phyloP scores from a whole-genome alignment of 2,797 vertebrate genomes.

The Typhlichthys eigenmanni region DNA sequence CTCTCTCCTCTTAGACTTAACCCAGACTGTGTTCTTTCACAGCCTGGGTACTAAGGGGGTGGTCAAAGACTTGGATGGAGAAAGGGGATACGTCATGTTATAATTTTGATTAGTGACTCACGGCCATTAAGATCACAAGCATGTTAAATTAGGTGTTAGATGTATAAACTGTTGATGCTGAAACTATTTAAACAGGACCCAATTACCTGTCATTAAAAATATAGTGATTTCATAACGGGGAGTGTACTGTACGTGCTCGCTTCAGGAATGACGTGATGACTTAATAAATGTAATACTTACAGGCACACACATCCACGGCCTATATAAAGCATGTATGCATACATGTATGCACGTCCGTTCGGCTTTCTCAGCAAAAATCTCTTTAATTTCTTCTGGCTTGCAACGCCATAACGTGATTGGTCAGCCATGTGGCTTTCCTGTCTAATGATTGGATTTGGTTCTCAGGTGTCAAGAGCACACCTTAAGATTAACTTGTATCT shows the following conservation, averaged over 20 bases:
- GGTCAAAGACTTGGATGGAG: slow-evolving; percentile 35
- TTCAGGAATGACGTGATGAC: not conserved
- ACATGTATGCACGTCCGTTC: slow-evolving; percentile 3
- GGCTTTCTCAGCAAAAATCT: slow-evolving; percentile 37
- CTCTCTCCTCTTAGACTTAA: slow-evolving; percentile 67
- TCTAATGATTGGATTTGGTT: slow-evolving; percentile 74
- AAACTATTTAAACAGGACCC: slow-evolving; percentile 34
- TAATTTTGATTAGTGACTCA: slow-evolving; percentile 61
- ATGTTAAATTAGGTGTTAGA: slow-evolving; percentile 49
- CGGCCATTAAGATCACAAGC: slow-evolving; percentile 42
- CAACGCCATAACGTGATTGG: slow-evolving; percentile 69
- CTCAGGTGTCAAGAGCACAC: slow-evolving; percentile 68
- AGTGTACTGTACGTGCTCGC: not conserved
- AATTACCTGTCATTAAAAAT: slow-evolving; percentile 36
- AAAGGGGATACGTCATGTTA: slow-evolving; percentile 47
- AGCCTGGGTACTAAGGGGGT: slow-evolving; percentile 52
- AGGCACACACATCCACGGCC: not conserved
- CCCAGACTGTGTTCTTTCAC: slow-evolving; percentile 71
- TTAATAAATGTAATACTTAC: not conserved
- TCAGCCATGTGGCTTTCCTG: slow-evolving; percentile 73
- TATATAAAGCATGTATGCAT: not conserved
- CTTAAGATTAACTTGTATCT: slow-evolving; percentile 72
- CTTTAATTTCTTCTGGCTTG: slow-evolving; percentile 71
- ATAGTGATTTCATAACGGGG: too few relatives aligned
- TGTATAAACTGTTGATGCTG: slow-evolving; percentile 30